Evolutionary conservation across 2,797 vertebrate species (phyloP).

Genomic region (Anguilla marmorata): DNA sequence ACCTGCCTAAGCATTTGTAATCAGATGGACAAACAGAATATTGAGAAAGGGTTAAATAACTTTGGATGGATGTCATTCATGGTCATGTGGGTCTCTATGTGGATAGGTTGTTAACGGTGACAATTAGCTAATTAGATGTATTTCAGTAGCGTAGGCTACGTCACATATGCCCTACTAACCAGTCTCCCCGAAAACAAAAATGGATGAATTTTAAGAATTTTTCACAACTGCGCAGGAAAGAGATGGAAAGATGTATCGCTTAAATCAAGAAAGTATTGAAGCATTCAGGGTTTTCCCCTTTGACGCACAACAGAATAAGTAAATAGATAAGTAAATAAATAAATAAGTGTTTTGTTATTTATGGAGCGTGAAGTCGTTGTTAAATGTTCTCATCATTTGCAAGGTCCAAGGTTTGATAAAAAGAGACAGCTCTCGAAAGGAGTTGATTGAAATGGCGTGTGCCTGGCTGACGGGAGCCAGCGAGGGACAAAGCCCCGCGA

Average conservation of each 20-base stretch:
- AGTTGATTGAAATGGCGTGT: slow-evolving; percentile 99
- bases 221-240: not conserved
- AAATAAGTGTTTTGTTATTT: slow-evolving; percentile 55
- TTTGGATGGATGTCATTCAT: slow-evolving; percentile 8
- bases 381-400: slow-evolving; percentile 76
- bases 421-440: slow-evolving; percentile 84
- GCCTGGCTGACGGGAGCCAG: slow-evolving; percentile 97
- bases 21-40: slow-evolving; percentile 2
- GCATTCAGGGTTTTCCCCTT: slow-evolving; percentile 5
- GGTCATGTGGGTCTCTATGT: not conserved
- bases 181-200: not conserved
- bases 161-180: not conserved
- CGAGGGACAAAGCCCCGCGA: slow-evolving; percentile 97
- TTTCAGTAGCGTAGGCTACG: slow-evolving; percentile 14
- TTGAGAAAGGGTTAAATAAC: slow-evolving; percentile 16
- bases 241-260: not conserved
- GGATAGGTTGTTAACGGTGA: slow-evolving; percentile 1
- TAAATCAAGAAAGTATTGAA: not conserved
- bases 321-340: slow-evolving; percentile 36
- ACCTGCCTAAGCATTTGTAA: slow-evolving; percentile 14
- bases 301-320: slow-evolving; percentile 24
- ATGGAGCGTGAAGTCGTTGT: slow-evolving; percentile 73
- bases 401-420: slow-evolving; percentile 86
- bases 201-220: not conserved
- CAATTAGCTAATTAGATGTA: not conserved